A percentile compares a stretch with the other conserved stretches of the same genome.
Conservation (phyloP, 2,888 invertebrate genomes). For the Tinea semifulvella region DNA sequence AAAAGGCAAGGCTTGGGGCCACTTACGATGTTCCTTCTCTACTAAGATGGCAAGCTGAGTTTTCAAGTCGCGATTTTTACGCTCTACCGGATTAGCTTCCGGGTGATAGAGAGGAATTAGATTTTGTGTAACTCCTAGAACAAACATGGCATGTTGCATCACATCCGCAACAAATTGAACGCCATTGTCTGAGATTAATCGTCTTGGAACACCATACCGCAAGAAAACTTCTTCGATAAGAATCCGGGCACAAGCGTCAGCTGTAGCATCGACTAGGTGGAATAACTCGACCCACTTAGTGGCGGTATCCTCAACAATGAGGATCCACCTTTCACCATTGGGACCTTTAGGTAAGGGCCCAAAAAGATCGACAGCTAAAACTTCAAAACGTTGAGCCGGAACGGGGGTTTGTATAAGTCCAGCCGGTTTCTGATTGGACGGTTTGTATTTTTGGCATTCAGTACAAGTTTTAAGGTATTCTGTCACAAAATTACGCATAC, state of each 20-base stretch:
- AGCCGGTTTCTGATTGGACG: constrained; percentile 28
- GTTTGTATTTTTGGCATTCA: constrained; percentile 30
- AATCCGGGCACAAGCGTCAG: constrained; percentile 23
- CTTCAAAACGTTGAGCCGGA: constrained; percentile 24
- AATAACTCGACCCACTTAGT: constrained; percentile 25
- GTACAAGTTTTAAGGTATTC: constrained; percentile 24
- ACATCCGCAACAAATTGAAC: constrained; percentile 28
- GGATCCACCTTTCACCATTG: constrained; percentile 19
- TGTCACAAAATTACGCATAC: constrained; percentile 24
- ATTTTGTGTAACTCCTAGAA: constrained; percentile 23
- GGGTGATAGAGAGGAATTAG: constrained; percentile 31
- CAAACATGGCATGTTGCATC: constrained; percentile 27
- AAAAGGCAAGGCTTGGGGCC: constrained; percentile 26
- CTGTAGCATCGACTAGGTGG: constrained; percentile 21
- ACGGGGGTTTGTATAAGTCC: constrained; percentile 27
- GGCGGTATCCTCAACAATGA: constrained; percentile 23
- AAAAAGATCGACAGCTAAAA: constrained; percentile 28
- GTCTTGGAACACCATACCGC: constrained; percentile 28
- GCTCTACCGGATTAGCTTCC: constrained; percentile 20
- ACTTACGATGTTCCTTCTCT: constrained; percentile 23
- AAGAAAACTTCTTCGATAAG: constrained; percentile 31
- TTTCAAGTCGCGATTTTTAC: constrained; percentile 22
- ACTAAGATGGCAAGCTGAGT: constrained; percentile 19
- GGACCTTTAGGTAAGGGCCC: constrained; percentile 21
- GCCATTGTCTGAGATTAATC: constrained; percentile 33